phyloP scores from a whole-genome alignment of 2,888 invertebrate species.

The Drosophila tanythrix region DNA sequence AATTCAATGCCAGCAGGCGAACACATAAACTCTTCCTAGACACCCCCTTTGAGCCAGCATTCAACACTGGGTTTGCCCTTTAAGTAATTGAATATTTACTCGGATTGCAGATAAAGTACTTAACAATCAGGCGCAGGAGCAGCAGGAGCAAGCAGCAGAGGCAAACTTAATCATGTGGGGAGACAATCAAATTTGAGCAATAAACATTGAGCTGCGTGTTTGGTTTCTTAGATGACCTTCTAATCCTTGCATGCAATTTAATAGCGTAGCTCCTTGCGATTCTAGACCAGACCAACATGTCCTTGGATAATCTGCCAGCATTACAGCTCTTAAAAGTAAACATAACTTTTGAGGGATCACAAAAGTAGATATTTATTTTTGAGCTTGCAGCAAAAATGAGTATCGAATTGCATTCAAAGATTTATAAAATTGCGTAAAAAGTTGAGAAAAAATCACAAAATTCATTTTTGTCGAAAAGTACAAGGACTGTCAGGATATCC shows the following conservation, averaged over 20 bases:
- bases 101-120: constrained; percentile 6
- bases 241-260: neutral
- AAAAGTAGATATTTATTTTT: no score
- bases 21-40: constrained; percentile 3
- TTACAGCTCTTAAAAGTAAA: no score
- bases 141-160: neutral
- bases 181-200: neutral
- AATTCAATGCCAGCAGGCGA: constrained; percentile 19
- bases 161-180: neutral
- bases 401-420: no score
- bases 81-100: constrained; percentile 44
- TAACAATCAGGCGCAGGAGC: neutral
- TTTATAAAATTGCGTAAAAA: no score
- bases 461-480: no score
- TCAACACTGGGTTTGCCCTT: constrained; percentile 21
- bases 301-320: neutral
- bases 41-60: neutral
- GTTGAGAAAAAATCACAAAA: no score
- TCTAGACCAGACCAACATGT: neutral
- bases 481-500: no score
- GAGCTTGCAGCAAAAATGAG: no score
- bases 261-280: neutral
- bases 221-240: neutral
- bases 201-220: neutral
- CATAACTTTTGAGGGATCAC: no score